These are phyloP conservation scores for Incurvaria masculella DNA, from an alignment of 2,888 invertebrate species.

Conservation along the genomic window DNA sequence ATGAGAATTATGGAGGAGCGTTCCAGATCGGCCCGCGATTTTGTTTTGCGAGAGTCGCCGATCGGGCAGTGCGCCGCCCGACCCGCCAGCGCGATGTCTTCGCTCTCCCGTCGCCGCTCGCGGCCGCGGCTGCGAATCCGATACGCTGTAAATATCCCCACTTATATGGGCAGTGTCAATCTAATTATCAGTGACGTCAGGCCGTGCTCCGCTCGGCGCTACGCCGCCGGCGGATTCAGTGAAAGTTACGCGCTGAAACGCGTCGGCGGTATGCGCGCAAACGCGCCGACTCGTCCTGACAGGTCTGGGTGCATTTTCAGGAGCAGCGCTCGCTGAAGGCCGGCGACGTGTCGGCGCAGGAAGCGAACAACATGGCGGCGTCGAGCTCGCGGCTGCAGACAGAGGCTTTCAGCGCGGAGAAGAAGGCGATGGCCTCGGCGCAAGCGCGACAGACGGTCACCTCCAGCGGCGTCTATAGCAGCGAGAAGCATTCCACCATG, in stretches of 20 bases:
- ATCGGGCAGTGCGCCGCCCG: slow-evolving; percentile 27
- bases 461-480: slow-evolving; percentile 74
- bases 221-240: background rate
- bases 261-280: background rate
- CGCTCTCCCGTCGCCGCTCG: slow-evolving; percentile 31
- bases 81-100: slow-evolving; percentile 35
- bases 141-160: slow-evolving; percentile 40
- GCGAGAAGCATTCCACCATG: slow-evolving; percentile 64
- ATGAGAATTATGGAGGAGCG: slow-evolving; percentile 41
- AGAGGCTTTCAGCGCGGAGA: slow-evolving; percentile 83
- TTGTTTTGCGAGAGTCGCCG: slow-evolving; percentile 30
- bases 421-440: slow-evolving; percentile 67
- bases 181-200: background rate
- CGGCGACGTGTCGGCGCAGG: slow-evolving; percentile 81
- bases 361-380: slow-evolving; percentile 81
- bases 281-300: no score
- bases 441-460: slow-evolving; percentile 81
- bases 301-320: slow-evolving; percentile 58
- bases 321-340: slow-evolving; percentile 81
- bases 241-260: no score
- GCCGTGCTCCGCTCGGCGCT: background rate
- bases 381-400: slow-evolving; percentile 82
- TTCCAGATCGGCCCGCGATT: slow-evolving; percentile 42
- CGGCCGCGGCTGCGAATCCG: slow-evolving; percentile 47
- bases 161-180: background rate